Evolutionary conservation across 2,797 vertebrate genomes (phyloP), one percentile per base, ranked within the genome.

Genomic region (Trematomus bernacchii): DNA sequence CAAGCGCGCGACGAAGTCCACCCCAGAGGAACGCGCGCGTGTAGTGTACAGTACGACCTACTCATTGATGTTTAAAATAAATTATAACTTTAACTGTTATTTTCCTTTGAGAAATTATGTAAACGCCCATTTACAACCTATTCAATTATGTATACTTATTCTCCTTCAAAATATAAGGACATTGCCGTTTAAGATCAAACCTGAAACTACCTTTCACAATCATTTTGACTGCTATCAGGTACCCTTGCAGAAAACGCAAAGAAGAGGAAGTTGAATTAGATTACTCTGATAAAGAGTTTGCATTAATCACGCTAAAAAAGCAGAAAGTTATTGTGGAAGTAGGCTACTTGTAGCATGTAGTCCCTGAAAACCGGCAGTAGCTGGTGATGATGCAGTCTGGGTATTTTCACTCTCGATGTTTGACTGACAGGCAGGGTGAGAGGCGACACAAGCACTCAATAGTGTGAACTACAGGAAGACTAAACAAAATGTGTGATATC

Each of bases 381-480:
- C 15, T 10, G 3, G 6, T 13, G 51, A 23, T 23, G 19, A 18
- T 52, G 21, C 19, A 30, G 54, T 4, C 21, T 46, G 23, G 16
- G 13, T 18, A 16, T 5, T 66, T 54, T 44, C 64, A 53, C 8
- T 42, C n/a, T 23, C 8, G 33, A 9, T 7, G 6, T 37, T 37
- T 37, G 33, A 37, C 33, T 37, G 33, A 37, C 6, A 37, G 8
- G 33, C 62, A 18, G 37, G 40, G 21, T n/a, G 64, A 66, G 9
- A 62, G 12, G 63, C 16, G 3, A 73, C 60, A 48, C 59, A 30
- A 46, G n/a, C 4, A 30, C 47, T 13, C 6, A 4, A 4, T 46
- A 40, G 51, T 79, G 85, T 66, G 67, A 90, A 52, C 5, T 53
- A 85, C 87, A 90, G 85, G 87, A 88, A 90, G 80, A 54, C 57